Evolutionary conservation across 1,140 invertebrate species (phyloP), one percentile per base, ranked within the genome.

Genomic region (Scylla paramamosain): DNA sequence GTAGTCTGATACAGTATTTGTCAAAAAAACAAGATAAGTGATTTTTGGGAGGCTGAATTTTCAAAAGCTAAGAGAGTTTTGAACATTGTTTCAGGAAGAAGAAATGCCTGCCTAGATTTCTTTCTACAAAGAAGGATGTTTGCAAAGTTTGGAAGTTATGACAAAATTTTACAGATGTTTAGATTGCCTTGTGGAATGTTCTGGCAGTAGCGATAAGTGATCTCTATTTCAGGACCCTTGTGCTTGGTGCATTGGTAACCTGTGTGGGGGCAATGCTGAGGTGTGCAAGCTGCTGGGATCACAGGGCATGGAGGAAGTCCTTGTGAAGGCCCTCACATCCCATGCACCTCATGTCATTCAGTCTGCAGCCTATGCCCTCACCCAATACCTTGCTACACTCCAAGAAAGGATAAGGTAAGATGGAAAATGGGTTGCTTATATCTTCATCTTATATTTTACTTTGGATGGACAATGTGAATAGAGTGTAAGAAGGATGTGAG

Each of bases 241-340:
- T 90, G 93, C 93, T 28, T 94, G 93, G 93, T 94, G 93, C 52
- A 89, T 94, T 67, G 93, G 93, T 39, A 94, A 94, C 82, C 84
- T 94, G 32, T 94, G 93, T 90, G 93, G 93, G 59, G 39, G 29
- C n/a, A 45, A 94, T 46, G 29, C 6, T 39, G 39, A 39, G n/a
- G 93, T 94, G 28, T 94, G 93, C 29, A 31, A 77, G 28, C 67
- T 94, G 87, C 31, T 94, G 86, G 45, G 12, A 28, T 77, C 84
- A 0, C 93, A 94, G 25, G 86, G 86, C 12, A 48, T 77, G n/a
- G 93, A 94, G 52, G 93, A 77, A 77, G 48, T n/a, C 25, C 8
- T 94, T 29, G 31, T 94, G 46, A 94, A 82, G 25, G 48, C 89
- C 14, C 87, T 94, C 14, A 4, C 86, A 0, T 94, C 93, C 46